Evolutionary conservation across 2,888 invertebrate genomes (phyloP).

Genomic region (Dastarcus helophoroides): DNA sequence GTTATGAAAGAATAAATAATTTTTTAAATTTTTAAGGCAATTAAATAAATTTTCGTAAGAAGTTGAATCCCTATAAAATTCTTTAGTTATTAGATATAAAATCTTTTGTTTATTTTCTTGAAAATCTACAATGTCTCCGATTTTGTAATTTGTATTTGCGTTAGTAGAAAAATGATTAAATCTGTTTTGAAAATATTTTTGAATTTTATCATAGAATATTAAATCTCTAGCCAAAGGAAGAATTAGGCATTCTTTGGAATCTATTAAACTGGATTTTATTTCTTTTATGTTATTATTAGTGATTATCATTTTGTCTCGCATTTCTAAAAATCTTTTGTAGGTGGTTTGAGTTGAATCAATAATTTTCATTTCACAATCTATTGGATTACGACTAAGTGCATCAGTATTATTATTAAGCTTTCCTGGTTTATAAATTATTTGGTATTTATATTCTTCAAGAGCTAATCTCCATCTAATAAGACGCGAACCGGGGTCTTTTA

Average conservation of each 20-base stretch:
- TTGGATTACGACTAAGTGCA: constrained; percentile 12
- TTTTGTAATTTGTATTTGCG: background rate
- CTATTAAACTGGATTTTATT: constrained; percentile 1
- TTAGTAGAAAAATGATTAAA: no score
- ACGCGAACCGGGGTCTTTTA: constrained; percentile 22
- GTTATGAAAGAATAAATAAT: constrained; percentile 1
- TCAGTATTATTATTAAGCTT: constrained; percentile 22
- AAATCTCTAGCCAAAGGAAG: background rate
- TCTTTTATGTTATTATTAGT: background rate
- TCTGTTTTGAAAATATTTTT: no score
- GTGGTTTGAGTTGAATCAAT: no score
- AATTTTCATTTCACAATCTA: no score
- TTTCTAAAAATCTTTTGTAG: no score
- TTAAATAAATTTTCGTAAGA: constrained; percentile 6
- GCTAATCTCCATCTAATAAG: constrained; percentile 24
- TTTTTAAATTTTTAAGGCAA: constrained; percentile 4
- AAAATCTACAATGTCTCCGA: background rate
- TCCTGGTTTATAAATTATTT: constrained; percentile 21
- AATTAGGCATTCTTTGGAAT: background rate
- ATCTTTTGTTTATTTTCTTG: constrained; percentile 1
- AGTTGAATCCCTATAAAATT: constrained; percentile 4
- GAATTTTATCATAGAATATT: background rate
- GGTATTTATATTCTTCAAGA: constrained; percentile 24
- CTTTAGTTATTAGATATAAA: constrained; percentile 4
- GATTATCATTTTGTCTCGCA: no score